Evolutionary conservation across 2,888 invertebrate genomes (phyloP).

Genomic region (Spilarctia lutea): DNA sequence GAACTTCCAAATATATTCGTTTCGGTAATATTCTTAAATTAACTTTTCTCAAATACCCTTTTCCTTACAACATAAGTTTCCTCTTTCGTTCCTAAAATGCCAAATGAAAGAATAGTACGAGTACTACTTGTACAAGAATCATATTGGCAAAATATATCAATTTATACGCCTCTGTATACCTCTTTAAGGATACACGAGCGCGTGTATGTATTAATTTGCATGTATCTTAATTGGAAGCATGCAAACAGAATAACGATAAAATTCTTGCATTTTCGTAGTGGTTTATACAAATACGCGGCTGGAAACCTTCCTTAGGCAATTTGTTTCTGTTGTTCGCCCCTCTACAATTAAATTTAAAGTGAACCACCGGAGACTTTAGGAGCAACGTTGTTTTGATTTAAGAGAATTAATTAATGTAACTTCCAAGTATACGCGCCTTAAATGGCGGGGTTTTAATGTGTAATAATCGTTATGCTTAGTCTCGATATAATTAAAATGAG

Average conservation of each 20-base stretch:
- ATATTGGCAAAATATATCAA: background rate
- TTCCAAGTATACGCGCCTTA: constrained; percentile 62
- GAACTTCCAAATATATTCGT: background rate
- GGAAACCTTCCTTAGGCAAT: constrained; percentile 62
- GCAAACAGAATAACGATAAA: background rate
- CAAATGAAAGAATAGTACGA: too few relatives aligned
- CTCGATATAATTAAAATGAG: constrained; percentile 49
- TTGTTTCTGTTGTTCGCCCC: constrained; percentile 68
- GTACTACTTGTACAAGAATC: too few relatives aligned
- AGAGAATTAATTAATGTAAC: constrained; percentile 76
- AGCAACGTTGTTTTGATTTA: constrained; percentile 79
- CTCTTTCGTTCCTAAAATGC: too few relatives aligned
- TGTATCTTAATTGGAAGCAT: background rate
- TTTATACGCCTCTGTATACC: background rate
- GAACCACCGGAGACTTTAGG: constrained; percentile 67
- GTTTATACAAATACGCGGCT: constrained; percentile 43
- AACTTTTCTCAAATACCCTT: too few relatives aligned
- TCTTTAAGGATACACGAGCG: too few relatives aligned
- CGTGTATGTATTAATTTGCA: background rate
- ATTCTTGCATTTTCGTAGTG: background rate
- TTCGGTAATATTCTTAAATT: background rate
- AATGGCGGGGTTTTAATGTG: constrained; percentile 62
- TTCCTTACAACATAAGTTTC: too few relatives aligned
- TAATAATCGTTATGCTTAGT: constrained; percentile 61
- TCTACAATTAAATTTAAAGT: constrained; percentile 77